phyloP scores from a whole-genome alignment of 2,113 vertebrate genomes.

The Perca schrenkii region DNA sequence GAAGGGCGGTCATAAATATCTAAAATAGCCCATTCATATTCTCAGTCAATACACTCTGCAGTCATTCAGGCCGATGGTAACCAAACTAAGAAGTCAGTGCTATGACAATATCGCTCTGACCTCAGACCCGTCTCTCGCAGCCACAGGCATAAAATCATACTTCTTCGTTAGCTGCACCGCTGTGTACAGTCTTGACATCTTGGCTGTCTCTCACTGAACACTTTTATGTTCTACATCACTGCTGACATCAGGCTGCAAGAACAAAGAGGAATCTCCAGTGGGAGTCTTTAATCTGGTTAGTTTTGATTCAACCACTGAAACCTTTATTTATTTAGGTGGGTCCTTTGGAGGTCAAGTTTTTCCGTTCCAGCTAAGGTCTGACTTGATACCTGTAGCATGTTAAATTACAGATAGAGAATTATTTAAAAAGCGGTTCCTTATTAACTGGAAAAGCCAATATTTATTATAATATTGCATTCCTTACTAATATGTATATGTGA shows the following conservation, averaged over 20 bases:
- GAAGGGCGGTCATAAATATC: conserved; percentile 60
- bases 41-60: conserved; percentile 49
- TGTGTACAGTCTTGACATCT: conserved; percentile 1
- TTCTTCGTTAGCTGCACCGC: conserved; percentile 15
- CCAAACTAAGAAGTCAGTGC: conserved; percentile 59
- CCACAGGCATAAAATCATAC: neutral
- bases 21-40: conserved; percentile 45
- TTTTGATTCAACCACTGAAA: conserved; percentile 24
- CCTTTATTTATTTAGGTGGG: conserved; percentile 18
- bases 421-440: neutral
- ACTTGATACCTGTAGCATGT: neutral
- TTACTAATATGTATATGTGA: neutral
- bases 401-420: neutral
- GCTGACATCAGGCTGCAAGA: neutral
- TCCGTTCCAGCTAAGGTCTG: neutral
- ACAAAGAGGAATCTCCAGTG: conserved; percentile 10
- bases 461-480: neutral
- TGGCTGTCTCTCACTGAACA: neutral
- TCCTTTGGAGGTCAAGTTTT: conserved; percentile 9
- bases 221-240: conserved; percentile 32
- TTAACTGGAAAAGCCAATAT: neutral
- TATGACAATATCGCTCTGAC: conserved; percentile 50
- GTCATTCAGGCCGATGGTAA: conserved; percentile 44
- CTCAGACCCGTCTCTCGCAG: conserved; percentile 1
- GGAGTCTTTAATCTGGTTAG: conserved; percentile 19